Evolutionary conservation across 2,888 invertebrate species (phyloP).

Genomic region (Conus canariensis): DNA sequence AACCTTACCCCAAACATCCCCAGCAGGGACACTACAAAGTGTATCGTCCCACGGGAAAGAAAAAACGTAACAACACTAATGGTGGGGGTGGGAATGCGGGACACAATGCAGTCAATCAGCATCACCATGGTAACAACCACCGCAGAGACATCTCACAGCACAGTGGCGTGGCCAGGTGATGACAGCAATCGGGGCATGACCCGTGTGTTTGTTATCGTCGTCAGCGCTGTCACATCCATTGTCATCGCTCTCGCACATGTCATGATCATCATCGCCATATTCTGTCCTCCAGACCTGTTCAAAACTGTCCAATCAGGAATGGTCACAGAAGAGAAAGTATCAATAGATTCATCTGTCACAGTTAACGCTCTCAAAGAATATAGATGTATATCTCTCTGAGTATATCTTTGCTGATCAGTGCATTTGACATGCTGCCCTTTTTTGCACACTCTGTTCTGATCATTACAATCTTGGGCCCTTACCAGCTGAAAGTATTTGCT

Average conservation of each 20-base stretch:
- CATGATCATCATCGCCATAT: too few species aligned
- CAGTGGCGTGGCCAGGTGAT: constrained; percentile 40
- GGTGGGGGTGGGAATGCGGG: constrained; percentile 36
- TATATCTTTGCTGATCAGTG: constrained; percentile 5
- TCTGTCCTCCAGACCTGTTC: neutral
- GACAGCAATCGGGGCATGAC: neutral
- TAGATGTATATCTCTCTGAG: neutral
- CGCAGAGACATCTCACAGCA: constrained; percentile 46
- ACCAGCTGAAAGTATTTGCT: too few species aligned
- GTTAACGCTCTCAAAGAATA: neutral
- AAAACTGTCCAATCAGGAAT: constrained; percentile 12
- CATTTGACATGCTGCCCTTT: neutral
- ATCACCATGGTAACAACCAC: constrained; percentile 26
- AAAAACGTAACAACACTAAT: constrained; percentile 36
- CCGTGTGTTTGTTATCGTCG: neutral
- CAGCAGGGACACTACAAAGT: constrained; percentile 32
- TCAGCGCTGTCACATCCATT: neutral
- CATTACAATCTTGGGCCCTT: too few species aligned
- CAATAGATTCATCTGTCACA: neutral
- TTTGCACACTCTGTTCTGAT: neutral
- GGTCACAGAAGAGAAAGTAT: constrained; percentile 12
- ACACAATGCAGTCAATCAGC: neutral
- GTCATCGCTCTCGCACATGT: neutral
- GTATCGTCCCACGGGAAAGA: constrained; percentile 37
- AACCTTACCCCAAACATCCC: neutral